Evolutionary conservation across 1,140 invertebrate species (phyloP), one percentile per base, ranked within the genome.

Genomic region (Zophobas morio): DNA sequence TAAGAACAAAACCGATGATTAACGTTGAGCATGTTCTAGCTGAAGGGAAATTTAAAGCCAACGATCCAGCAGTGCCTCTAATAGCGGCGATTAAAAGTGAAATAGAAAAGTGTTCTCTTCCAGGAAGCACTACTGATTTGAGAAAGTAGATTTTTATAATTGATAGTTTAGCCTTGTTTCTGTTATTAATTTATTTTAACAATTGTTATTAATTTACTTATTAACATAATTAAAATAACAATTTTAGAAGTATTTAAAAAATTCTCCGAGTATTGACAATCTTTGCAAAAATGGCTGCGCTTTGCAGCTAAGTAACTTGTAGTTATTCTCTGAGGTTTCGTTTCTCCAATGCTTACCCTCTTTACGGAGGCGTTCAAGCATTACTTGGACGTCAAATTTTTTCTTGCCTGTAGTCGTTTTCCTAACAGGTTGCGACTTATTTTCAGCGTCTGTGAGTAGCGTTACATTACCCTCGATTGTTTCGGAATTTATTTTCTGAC

Each of bases 181-280:
- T 73, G 71, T 73, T 73, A 33, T 8, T 53, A 53, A 40, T 54
- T 56, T 54, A 42, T 54, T 73, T 51, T 51, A 51, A 51, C 37
- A 72, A 33, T 72, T 51, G 46, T 72, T 51, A 72, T 20, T 36
- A 42, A 49, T 51, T 63, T 63, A 33, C 33, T 1, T 6, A 40
- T 60, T 60, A 33, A 60, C 57, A 60, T 60, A 60, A 53, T 1
- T 0, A 51, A 51, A 20, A 36, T 37, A 53, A 72, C 54, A 39
- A 56, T 37, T 46, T 63, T 49, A 37, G 79, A 79, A 82, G 74
- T 79, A 76, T 79, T 84, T 83, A 82, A 89, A 90, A 85, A 90
- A 89, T 89, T 94, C 92, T 34, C 93, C 93, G 76, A 90, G 87
- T 56, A 93, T 88, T 6, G 92, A 91, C 81, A 93, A 87, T 79